Base-by-base conservation (phyloP, 2,888 invertebrate genomes). In the Volucella zonaria region DNA sequence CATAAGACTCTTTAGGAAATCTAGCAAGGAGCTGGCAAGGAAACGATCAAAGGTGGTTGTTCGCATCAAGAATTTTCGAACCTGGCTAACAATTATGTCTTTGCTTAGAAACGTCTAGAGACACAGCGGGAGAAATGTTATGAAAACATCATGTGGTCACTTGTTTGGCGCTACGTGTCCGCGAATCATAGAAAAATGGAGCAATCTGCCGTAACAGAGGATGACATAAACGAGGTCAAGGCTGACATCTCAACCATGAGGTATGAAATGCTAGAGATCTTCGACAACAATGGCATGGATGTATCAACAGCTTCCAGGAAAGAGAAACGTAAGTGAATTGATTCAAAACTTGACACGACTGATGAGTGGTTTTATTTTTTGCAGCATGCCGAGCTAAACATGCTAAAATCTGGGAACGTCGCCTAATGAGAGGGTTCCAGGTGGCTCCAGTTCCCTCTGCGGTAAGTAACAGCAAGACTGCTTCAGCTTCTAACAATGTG, bases 141-240 rank as follows among this genome's bases (percentile, higher is more conserved):
- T 89, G 94, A 95, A 1, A 95, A 95, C 0, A 97, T 98, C 1
- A 98, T 98, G 95, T 93, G 96, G 38, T 96, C 98, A 1, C 92
- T 98, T 15, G 96, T 98, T 38, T 98, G 98, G 96, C 94, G 98
- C 0, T 98, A 98, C 92, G 95, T 98, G 9, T 96, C 97, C 9
- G 95, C 96, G 12, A 96, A 96, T 93, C 97, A 98, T 89, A 94
- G 96, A 54, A 95, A 95, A 90, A 94, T 95, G 89, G 97, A 97
- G 87, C 95, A 96, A 88, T 96, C 96, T 66, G 94, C 95, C 0
- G 97, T 98, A 0, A 97, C 97, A 0, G 98, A 98, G 91, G 98
- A 99, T 88, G 96, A 97, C 89, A 94, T 99, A 82, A 98, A 98
- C 89, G 98, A 98, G 92, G 94, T 99, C 42, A 98, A 98, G 91